Percentiles rank a stretch among this genome's conserved stretches.
phyloP scores from a whole-genome alignment of 2,888 invertebrate species.

The Mallateleia sp. region DNA sequence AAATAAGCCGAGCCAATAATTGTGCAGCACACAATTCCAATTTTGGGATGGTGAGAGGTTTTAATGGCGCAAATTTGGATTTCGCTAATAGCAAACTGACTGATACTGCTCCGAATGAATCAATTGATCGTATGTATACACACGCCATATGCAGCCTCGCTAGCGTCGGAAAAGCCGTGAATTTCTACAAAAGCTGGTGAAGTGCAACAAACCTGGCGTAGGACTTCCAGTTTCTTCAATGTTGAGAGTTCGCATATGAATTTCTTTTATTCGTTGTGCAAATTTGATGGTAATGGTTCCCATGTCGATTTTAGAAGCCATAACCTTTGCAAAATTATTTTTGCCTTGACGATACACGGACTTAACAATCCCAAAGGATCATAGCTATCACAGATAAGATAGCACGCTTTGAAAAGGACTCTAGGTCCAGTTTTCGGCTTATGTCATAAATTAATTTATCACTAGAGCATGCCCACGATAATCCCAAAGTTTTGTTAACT shows the following conservation, averaged over 20 bases:
- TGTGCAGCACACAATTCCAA: conserved; percentile 34
- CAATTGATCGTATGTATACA: conserved; percentile 18
- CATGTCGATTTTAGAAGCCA: conserved; percentile 33
- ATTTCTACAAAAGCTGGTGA: conserved; percentile 3
- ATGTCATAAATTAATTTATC: conserved; percentile 50
- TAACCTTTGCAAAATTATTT: conserved; percentile 67
- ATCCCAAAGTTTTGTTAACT: conserved; percentile 33
- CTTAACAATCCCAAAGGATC: conserved; percentile 80
- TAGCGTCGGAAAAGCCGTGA: conserved; percentile 34
- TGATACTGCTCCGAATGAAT: background rate
- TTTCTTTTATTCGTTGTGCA: conserved; percentile 52
- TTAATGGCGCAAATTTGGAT: conserved; percentile 49
- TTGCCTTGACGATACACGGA: conserved; percentile 78
- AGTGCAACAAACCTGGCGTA: background rate
- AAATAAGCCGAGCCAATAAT: background rate
- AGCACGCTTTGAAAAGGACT: conserved; percentile 6
- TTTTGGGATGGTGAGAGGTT: conserved; percentile 13
- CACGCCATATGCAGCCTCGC: conserved; percentile 23
- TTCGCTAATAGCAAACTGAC: conserved; percentile 32
- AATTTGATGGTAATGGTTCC: conserved; percentile 25
- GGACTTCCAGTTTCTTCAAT: conserved; percentile 64
- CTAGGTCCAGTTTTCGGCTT: too few relatives aligned
- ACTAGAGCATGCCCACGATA: conserved; percentile 53
- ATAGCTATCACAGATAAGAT: conserved; percentile 74
- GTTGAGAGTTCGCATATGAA: conserved; percentile 43